Evolutionary conservation across 2,113 vertebrate genomes (phyloP).

Genomic region (Hippocampus guttulatus): DNA sequence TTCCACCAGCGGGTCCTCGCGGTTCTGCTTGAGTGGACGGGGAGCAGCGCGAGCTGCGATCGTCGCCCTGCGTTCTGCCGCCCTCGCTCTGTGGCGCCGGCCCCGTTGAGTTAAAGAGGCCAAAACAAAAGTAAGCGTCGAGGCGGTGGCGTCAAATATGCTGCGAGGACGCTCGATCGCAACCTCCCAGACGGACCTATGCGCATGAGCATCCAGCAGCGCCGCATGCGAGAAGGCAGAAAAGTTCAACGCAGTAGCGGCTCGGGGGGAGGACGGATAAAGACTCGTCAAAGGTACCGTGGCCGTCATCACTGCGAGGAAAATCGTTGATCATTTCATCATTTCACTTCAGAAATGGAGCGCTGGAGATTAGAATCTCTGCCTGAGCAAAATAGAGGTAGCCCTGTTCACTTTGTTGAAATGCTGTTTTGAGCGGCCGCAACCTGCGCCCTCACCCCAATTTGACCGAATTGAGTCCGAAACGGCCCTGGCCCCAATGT

Average conservation of each 20-base stretch:
- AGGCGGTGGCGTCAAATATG: conserved; percentile 41
- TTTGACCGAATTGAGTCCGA: neutral
- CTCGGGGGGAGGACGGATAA: conserved; percentile 42
- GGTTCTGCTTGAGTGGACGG: conserved; percentile 42
- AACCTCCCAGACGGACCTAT: conserved; percentile 48
- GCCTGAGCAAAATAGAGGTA: neutral
- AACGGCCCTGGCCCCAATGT: neutral
- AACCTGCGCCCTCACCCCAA: neutral
- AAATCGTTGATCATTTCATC: neutral
- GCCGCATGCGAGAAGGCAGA: conserved; percentile 39
- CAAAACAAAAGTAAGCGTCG: conserved; percentile 36
- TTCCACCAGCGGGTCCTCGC: conserved; percentile 56
- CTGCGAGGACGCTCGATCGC: conserved; percentile 34
- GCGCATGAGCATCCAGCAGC: conserved; percentile 42
- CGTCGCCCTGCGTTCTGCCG: conserved; percentile 30
- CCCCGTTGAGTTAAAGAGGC: conserved; percentile 45
- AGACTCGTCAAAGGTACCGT: conserved; percentile 63
- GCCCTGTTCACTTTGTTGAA: neutral
- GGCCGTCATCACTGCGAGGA: neutral
- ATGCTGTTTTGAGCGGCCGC: neutral
- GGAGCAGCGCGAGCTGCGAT: conserved; percentile 41
- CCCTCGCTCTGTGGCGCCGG: conserved; percentile 28
- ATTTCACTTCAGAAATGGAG: too few species aligned
- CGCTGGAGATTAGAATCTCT: neutral
- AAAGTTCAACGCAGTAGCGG: conserved; percentile 50